Evolutionary conservation across 1,140 invertebrate genomes (phyloP).

Genomic region (Drosophila trapezifrons): DNA sequence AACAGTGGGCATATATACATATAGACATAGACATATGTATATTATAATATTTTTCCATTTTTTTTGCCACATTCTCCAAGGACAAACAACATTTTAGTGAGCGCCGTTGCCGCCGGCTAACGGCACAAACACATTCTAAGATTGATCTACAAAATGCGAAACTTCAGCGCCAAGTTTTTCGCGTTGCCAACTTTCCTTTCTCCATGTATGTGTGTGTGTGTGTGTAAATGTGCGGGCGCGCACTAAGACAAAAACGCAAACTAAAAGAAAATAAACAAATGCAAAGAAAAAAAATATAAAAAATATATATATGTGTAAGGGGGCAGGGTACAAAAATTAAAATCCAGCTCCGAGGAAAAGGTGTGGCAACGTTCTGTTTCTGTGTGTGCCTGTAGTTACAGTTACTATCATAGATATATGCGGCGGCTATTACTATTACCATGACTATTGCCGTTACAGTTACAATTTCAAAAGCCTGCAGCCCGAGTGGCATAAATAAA

Average conservation of each 20-base stretch:
- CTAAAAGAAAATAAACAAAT: constrained; percentile 14
- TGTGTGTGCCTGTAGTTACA: constrained; percentile 25
- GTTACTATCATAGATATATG: constrained; percentile 19
- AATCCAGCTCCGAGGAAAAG: constrained; percentile 54
- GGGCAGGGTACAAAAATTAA: constrained; percentile 19
- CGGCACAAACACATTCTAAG: constrained; percentile 65
- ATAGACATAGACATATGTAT: constrained; percentile 10
- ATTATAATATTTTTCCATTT: constrained; percentile 42
- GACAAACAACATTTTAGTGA: constrained; percentile 81
- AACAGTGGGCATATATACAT: constrained; percentile 23
- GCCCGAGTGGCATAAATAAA: constrained; percentile 56
- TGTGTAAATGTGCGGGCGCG: constrained; percentile 68
- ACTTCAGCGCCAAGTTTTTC: constrained; percentile 58
- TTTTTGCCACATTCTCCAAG: constrained; percentile 77
- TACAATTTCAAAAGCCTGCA: constrained; percentile 58
- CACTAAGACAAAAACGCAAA: constrained; percentile 62
- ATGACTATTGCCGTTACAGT: constrained; percentile 45
- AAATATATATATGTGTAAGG: constrained; percentile 12
- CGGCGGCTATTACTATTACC: constrained; percentile 34
- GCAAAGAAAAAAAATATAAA: not conserved
- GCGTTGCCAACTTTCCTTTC: constrained; percentile 60
- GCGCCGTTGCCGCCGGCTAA: constrained; percentile 64
- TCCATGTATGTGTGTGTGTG: constrained; percentile 31
- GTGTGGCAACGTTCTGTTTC: constrained; percentile 63
- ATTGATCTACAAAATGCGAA: constrained; percentile 75